Conservation (phyloP, 2,888 invertebrate species). For the Bimastos eiseni region DNA sequence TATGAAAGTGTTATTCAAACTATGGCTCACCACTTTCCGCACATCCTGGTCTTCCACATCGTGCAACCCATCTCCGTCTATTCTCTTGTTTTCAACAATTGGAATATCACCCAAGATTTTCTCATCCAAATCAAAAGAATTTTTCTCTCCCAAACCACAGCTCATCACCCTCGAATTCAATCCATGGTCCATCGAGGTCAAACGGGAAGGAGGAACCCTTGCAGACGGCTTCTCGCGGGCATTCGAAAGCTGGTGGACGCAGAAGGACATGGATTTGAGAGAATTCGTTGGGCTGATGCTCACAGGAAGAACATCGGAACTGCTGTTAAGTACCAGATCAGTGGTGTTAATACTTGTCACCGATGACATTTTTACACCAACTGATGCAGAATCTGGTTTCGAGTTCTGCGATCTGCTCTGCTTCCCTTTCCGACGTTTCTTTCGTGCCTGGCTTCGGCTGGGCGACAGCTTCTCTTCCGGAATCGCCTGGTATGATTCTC, state of each 20-base stretch:
- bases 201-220: slow-evolving; percentile 1
- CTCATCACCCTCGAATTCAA: not conserved
- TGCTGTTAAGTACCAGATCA: not conserved
- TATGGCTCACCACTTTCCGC: not conserved
- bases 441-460: not conserved
- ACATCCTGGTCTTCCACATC: not conserved
- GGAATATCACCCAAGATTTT: not conserved
- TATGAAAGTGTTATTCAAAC: not conserved
- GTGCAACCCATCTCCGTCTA: not conserved
- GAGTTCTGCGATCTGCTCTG: not conserved
- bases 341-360: not conserved
- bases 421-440: not conserved
- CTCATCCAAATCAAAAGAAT: not conserved
- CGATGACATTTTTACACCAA: not conserved
- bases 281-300: not conserved
- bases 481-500: not conserved
- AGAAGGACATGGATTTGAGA: not conserved
- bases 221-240: not conserved
- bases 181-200: not conserved
- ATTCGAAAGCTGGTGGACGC: not conserved
- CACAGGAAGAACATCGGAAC: not conserved
- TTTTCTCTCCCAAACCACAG: not conserved
- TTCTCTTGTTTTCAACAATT: not conserved
- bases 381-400: not conserved
- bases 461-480: not conserved